Conservation (phyloP, 2,888 invertebrate genomes). For the Thecophora atra region DNA sequence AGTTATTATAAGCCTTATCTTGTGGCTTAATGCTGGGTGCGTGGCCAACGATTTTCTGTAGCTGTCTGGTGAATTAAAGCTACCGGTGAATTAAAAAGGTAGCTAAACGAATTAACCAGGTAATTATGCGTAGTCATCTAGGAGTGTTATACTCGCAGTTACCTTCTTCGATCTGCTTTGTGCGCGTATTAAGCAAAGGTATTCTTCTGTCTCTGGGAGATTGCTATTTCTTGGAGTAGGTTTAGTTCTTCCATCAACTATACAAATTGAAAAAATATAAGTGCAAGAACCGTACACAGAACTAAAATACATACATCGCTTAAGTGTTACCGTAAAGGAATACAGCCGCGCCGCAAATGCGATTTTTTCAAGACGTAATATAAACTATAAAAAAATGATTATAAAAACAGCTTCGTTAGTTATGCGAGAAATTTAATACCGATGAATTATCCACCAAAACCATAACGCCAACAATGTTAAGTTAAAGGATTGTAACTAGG, state of each 20-base stretch:
- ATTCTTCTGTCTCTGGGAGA: constrained; percentile 73
- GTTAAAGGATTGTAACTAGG: constrained; percentile 9
- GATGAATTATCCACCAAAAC: constrained; percentile 65
- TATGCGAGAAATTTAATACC: constrained; percentile 52
- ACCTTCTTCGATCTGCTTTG: constrained; percentile 72
- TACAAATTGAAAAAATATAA: constrained; percentile 46
- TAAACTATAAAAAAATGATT: constrained; percentile 54
- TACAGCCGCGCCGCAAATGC: constrained; percentile 84
- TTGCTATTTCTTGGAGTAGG: constrained; percentile 76
- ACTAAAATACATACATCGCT: constrained; percentile 80
- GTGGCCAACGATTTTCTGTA: not conserved
- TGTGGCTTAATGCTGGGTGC: no score
- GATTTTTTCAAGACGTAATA: constrained; percentile 67
- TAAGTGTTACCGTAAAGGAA: constrained; percentile 90
- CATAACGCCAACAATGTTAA: constrained; percentile 52
- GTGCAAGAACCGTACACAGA: not conserved
- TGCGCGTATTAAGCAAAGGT: constrained; percentile 86
- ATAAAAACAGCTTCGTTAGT: not conserved
- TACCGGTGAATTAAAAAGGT: not conserved
- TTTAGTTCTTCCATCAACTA: constrained; percentile 83
- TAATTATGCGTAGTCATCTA: no score
- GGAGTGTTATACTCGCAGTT: no score
- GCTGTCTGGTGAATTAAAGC: not conserved
- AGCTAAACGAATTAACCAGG: no score
- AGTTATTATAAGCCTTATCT: no score